Evolutionary conservation across 1,140 invertebrate genomes (phyloP).

Genomic region (Macrocentrus cingulum): DNA sequence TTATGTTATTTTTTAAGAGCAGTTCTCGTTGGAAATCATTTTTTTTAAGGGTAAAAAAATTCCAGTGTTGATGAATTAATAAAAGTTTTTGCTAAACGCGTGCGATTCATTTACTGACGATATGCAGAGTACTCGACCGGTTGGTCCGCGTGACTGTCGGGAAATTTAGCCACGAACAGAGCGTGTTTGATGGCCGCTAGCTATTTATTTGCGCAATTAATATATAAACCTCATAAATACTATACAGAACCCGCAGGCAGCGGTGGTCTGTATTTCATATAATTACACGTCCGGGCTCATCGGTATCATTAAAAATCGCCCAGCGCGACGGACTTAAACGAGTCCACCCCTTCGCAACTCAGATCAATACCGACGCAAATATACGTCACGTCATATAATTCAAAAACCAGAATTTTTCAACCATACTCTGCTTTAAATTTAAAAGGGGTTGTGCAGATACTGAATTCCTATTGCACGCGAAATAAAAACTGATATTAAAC

Average conservation of each 20-base stretch:
- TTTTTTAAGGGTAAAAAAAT: no score
- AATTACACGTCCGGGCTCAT: conserved; percentile 51
- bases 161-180: neutral
- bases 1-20: no score
- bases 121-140: conserved; percentile 8
- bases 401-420: neutral
- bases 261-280: conserved; percentile 44
- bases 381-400: neutral
- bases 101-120: no score
- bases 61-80: no score
- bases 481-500: conserved; percentile 24
- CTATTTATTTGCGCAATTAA: conserved; percentile 59
- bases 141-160: conserved; percentile 1
- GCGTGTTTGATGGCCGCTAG: conserved; percentile 26
- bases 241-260: conserved; percentile 33
- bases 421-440: neutral
- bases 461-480: neutral
- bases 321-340: conserved; percentile 13
- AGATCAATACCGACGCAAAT: neutral
- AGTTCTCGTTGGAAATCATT: no score
- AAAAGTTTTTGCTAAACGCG: no score
- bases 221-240: conserved; percentile 58
- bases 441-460: no score
- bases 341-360: conserved; percentile 7
- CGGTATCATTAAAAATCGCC: conserved; percentile 35